Evolutionary conservation across 2,113 vertebrate species (phyloP), one percentile per base, ranked within the genome.

Genomic region (Lagopus muta): DNA sequence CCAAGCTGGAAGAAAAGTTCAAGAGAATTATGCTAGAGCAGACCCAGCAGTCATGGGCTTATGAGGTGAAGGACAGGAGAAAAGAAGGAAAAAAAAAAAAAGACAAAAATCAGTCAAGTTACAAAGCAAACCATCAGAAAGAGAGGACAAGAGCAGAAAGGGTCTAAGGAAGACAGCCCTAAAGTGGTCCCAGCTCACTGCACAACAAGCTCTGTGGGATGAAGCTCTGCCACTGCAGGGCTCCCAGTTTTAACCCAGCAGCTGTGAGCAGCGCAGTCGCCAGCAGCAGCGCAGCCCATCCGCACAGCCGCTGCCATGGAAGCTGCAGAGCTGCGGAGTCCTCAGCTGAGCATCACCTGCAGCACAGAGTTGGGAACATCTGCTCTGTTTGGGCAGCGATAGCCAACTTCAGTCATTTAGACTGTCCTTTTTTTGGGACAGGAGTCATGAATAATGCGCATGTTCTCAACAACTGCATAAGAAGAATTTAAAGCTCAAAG

Each of bases 401-500:
- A 64, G n/a, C 85, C 57, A 50, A 80, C 76, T 20, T 8, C 76
- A 92, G 65, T 32, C 57, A 71, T 28, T 62, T 52, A 81, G 60
- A 76, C 62, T 45, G 87, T 7, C 55, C 70, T 55, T 50, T 67
- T 84, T 50, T 72, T 8, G 58, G 58, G 60, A 60, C 13, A 32
- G 54, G 74, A 43, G 50, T 74, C 64, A 58, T 20, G 69, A 86
- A 93, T 81, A 94, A 86, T 30, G 58, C 2, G 8, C 43, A 32
- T 12, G 70, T 82, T 88, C 92, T 95, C 72, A 90, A 84, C 80
- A 78, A 89, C 57, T 69, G 1, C 1, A 38, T 2, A 92, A 95
- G 88, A 52, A 80, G 90, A 92, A 93, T 92, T 96, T 69, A 22
- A 92, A 89, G 93, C 93, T 90, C 91, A n/a, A 88, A 94, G 91